Base-by-base conservation (phyloP, 2,113 vertebrate species). In the Phocoena sinus region DNA sequence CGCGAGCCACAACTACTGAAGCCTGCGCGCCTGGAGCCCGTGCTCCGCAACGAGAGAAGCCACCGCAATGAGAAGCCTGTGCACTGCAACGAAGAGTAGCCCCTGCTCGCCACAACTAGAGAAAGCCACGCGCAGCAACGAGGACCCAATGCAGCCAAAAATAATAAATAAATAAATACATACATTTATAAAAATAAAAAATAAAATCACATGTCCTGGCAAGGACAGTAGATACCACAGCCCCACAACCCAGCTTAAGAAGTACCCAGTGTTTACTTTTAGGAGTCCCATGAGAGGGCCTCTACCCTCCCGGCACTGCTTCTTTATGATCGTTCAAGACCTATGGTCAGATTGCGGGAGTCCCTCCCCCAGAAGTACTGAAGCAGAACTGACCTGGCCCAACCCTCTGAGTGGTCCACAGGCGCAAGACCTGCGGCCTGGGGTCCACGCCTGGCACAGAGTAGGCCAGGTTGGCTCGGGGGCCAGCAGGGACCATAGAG, bases 161-260 rank as follows among this genome's bases (percentile, higher is more conserved):
- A 53, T 53, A 53, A 53, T 5, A 5, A 53, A 53, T 53, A 17
- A 53, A 53, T 53, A 53, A 53, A 53, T 53, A 15, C 0, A 53
- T 53, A 53, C 50, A 53, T 53, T 53, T 53, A 53, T 53, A 53
- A 53, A 53, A 53, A 17, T 15, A 50, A 50, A 50, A 50, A 50
- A 50, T 53, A 14, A 65, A 74, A 4, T 38, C 0, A 0, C 41
- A 2, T 0, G 2, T 73, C 17, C 18, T n/a, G 23, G 58, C 4
- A 8, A 15, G 14, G 1, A 36, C 47, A 47, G 67, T 5, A 38
- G 17, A 38, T 0, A 1, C 50, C 25, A 3, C 28, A 9, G 62
- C 2, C 47, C 18, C 50, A 6, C 36, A 1, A 7, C 44, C 56
- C 23, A 56, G 71, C 28, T 47, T 41, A 6, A 25, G 50, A 13